Evolutionary conservation across 2,113 vertebrate species (phyloP), one percentile per base, ranked within the genome.

Genomic region (Gobius niger): DNA sequence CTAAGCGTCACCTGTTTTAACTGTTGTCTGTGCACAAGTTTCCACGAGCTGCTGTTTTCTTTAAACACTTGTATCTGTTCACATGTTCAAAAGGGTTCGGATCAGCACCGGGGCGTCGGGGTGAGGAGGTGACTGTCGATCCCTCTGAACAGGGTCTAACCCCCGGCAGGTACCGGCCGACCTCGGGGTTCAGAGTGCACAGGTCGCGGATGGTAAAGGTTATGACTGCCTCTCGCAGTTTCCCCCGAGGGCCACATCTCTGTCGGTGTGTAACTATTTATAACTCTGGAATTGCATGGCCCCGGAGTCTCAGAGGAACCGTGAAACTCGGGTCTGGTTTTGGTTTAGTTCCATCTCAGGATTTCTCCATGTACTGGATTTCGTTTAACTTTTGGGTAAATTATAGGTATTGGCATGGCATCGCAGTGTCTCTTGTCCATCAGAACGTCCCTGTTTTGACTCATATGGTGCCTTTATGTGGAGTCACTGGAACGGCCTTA

Each of bases 71-170:
- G 24, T 34, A 34, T 34, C 24, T 4, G 24, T 4, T 34, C 24
- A 4, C 24, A 34, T 4, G 24, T 34, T 34, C 24, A 34, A 34
- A 34, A 34, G 24, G 24, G 24, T 34, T 34, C 24, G 24, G 24
- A 34, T 34, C 24, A 34, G 24, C 24, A 4, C 51, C 79, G 77
- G 83, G 81, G 84, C 82, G 67, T 71, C 11, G n/a, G 60, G 75
- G 65, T 67, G 51, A 67, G 49, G 63, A 49, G 53, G 68, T 51
- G 49, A 53, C 19, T 9, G 14, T 61, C 44, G 60, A 53, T 14
- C 73, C 84, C 82, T 83, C 76, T 87, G 85, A 83, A 88, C 84
- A 75, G 86, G 80, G 72, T 68, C 81, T 34, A 71, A 88, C 83
- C 78, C 78, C 54, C 82, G 82, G 80, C 83, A 81, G 6, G 80